A percentile compares a stretch with the other conserved stretches of the same genome.
phyloP scores from a whole-genome alignment of 2,797 vertebrate genomes.

The Miichthys miiuy region DNA sequence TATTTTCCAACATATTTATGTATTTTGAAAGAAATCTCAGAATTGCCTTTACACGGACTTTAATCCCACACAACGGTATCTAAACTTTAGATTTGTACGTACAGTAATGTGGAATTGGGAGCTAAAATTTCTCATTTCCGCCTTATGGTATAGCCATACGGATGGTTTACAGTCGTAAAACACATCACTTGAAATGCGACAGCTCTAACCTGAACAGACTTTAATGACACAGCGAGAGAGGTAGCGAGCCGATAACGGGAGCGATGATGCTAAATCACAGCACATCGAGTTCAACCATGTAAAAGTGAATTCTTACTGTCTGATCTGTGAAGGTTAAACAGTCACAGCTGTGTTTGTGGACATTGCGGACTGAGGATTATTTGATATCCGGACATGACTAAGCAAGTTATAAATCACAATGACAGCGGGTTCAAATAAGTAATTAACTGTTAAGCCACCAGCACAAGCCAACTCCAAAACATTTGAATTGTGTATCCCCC shows the following conservation, averaged over 20 bases:
- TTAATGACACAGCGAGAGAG: conserved; percentile 2
- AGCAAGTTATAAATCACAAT: conserved; percentile 1
- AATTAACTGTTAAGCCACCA: conserved; percentile 34
- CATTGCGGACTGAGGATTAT: background rate
- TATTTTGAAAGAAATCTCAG: too few species aligned
- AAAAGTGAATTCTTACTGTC: conserved; percentile 13
- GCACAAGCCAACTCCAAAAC: conserved; percentile 6
- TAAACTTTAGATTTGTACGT: background rate
- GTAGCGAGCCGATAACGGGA: background rate
- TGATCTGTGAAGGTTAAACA: conserved; percentile 14
- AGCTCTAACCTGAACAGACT: background rate
- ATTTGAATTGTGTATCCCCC: conserved; percentile 25
- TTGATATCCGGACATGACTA: conserved; percentile 15
- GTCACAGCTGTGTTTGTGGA: conserved; percentile 4
- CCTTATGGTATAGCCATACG: too few species aligned
- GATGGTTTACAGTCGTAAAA: background rate
- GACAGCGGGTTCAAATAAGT: conserved; percentile 3
- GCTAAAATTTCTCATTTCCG: background rate
- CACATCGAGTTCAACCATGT: conserved; percentile 1
- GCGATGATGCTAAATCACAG: background rate
- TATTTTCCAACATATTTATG: too few species aligned
- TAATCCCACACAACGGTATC: background rate
- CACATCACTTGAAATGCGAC: background rate
- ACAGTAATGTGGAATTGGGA: background rate
- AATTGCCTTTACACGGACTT: too few species aligned